Conservation (phyloP, 1,140 invertebrate species). For the Geopemphigus sp. region DNA sequence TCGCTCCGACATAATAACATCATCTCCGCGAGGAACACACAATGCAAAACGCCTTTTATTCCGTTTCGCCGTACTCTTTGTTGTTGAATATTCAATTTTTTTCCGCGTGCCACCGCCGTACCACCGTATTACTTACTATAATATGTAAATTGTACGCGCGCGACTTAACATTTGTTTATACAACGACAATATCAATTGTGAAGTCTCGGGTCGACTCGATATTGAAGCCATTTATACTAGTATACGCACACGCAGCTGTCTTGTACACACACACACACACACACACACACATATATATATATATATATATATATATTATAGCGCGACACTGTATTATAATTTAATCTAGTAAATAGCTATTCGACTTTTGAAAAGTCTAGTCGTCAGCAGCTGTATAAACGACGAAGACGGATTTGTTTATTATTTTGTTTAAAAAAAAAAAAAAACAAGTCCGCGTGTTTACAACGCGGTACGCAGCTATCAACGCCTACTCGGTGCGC, state of each 20-base stretch:
- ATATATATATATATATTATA: neutral
- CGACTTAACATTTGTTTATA: conserved; percentile 30
- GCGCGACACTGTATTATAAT: neutral
- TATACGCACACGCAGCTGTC: neutral
- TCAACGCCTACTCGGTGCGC: neutral
- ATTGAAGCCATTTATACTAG: neutral
- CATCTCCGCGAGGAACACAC: conserved; percentile 13
- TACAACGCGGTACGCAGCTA: conserved; percentile 20
- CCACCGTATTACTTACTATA: conserved; percentile 12
- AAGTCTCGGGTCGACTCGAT: neutral
- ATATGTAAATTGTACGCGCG: conserved; percentile 44
- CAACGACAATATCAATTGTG: conserved; percentile 3
- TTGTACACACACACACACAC: too few relatives aligned
- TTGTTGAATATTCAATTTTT: conserved; percentile 22
- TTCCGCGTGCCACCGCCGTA: too few relatives aligned
- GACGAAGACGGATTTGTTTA: neutral
- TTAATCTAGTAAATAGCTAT: neutral
- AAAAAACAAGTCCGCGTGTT: conserved; percentile 13
- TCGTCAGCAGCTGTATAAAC: neutral
- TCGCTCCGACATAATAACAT: conserved; percentile 37
- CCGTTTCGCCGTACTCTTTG: conserved; percentile 27
- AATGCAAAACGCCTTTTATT: conserved; percentile 41
- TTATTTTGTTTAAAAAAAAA: neutral
- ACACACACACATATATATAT: too few relatives aligned
- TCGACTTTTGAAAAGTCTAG: neutral